Evolutionary conservation across 2,888 invertebrate species (phyloP).

Genomic region (Eupithecia abbreviata): DNA sequence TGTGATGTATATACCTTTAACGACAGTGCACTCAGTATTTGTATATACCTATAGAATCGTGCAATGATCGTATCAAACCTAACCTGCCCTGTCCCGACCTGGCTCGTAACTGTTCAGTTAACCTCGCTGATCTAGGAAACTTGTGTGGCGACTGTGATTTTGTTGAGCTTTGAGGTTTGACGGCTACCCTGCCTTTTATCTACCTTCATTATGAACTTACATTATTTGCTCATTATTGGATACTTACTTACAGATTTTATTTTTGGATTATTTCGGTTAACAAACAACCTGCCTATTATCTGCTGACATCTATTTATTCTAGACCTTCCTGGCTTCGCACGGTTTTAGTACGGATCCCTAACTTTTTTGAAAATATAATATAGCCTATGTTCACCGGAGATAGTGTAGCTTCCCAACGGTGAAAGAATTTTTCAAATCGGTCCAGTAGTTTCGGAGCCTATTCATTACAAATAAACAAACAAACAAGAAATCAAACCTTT

Average conservation of each 20-base stretch:
- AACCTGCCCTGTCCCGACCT: slow-evolving; percentile 56
- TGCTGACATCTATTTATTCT: neutral
- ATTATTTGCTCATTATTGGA: neutral
- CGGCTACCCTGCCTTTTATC: neutral
- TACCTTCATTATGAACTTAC: neutral
- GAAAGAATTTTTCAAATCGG: no score
- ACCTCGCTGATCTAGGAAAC: slow-evolving; percentile 27
- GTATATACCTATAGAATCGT: slow-evolving; percentile 49
- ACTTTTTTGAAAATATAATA: no score
- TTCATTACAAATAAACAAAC: no score
- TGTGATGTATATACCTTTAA: neutral
- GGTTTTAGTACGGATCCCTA: no score
- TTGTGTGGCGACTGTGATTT: slow-evolving; percentile 8
- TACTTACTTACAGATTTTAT: no score
- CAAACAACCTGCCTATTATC: neutral
- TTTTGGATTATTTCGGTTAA: neutral
- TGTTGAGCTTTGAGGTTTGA: neutral
- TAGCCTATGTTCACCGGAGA: no score
- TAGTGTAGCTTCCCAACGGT: no score
- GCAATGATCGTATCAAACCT: slow-evolving; percentile 72
- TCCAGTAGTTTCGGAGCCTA: no score
- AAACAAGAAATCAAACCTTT: no score
- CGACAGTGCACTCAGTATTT: neutral
- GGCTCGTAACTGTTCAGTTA: slow-evolving; percentile 50
- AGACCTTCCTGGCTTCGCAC: no score